Evolutionary conservation across 2,888 invertebrate species (phyloP).

Genomic region (Chouioia cunea): DNA sequence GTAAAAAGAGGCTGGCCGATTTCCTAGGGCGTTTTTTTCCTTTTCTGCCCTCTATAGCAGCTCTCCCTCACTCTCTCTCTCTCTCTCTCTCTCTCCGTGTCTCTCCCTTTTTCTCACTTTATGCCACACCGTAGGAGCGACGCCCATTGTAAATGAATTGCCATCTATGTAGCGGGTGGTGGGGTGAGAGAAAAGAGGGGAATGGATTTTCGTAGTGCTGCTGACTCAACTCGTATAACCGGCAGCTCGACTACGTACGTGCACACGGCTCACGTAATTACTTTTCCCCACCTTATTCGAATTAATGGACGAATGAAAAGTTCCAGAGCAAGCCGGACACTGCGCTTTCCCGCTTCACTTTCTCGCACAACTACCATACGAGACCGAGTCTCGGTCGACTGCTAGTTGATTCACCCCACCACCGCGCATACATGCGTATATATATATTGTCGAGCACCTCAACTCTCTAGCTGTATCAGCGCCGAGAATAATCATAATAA

Average conservation of each 20-base stretch:
- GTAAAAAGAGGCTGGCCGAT: neutral
- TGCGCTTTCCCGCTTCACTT: neutral
- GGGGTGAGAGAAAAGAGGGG: slow-evolving; percentile 10
- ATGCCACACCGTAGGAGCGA: too few species aligned
- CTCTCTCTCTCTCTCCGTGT: too few species aligned
- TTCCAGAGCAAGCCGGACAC: slow-evolving; percentile 30
- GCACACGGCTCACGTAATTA: slow-evolving; percentile 38
- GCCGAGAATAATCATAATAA: slow-evolving; percentile 38
- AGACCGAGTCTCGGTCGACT: too few species aligned
- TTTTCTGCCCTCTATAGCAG: too few species aligned
- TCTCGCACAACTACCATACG: too few species aligned
- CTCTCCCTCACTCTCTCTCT: too few species aligned
- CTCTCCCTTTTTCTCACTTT: too few species aligned
- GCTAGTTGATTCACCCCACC: too few species aligned
- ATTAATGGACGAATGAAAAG: slow-evolving; percentile 46
- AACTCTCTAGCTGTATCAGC: slow-evolving; percentile 26
- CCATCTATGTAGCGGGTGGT: slow-evolving; percentile 10
- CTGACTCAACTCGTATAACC: slow-evolving; percentile 44
- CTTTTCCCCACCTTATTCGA: slow-evolving; percentile 39
- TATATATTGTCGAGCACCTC: too few species aligned
- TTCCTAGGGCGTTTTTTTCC: too few species aligned
- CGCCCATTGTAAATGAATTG: slow-evolving; percentile 47
- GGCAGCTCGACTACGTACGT: too few species aligned
- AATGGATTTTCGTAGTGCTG: slow-evolving; percentile 47
- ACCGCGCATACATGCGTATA: too few species aligned